These are phyloP conservation scores for Selenia dentaria DNA, from an alignment of 2,888 invertebrate species.

Conservation along the genomic window DNA sequence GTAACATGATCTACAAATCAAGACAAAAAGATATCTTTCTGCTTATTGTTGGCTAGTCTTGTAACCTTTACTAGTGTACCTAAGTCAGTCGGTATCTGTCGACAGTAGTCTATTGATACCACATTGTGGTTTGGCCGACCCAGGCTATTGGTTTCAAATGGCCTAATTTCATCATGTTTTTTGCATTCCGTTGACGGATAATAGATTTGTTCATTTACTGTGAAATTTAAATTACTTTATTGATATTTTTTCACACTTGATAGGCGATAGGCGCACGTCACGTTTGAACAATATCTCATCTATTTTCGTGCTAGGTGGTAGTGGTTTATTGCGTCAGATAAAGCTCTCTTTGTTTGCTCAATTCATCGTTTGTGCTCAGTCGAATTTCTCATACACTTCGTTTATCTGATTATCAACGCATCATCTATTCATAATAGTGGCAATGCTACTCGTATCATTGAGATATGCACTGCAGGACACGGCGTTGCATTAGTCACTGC, in stretches of 20 bases:
- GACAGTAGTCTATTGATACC: conserved; percentile 53
- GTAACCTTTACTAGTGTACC: conserved; percentile 8
- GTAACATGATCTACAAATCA: conserved; percentile 2
- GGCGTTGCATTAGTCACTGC: too few species aligned
- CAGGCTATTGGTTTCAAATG: conserved; percentile 73
- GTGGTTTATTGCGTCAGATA: too few species aligned
- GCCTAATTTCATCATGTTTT: conserved; percentile 72
- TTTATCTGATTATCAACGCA: too few species aligned
- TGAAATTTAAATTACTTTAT: conserved; percentile 48
- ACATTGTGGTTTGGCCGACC: conserved; percentile 68
- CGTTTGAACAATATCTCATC: conserved; percentile 2
- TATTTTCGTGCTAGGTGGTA: too few species aligned
- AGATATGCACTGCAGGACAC: too few species aligned
- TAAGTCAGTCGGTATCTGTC: conserved; percentile 21
- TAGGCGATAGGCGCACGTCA: conserved; percentile 1
- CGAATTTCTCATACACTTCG: too few species aligned
- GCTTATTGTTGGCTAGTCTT: conserved; percentile 14
- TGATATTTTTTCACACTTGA: conserved; percentile 28
- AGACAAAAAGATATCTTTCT: conserved; percentile 6
- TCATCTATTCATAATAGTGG: too few species aligned
- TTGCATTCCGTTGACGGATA: conserved; percentile 70
- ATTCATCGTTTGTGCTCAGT: too few species aligned
- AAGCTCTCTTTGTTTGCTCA: too few species aligned
- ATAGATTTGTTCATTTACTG: conserved; percentile 57
- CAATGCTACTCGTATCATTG: too few species aligned